A percentile compares a stretch with the other conserved stretches of the same genome.
These are phyloP conservation scores for Panorpa germanica DNA, from an alignment of 2,888 invertebrate genomes.

Conservation along the genomic window DNA sequence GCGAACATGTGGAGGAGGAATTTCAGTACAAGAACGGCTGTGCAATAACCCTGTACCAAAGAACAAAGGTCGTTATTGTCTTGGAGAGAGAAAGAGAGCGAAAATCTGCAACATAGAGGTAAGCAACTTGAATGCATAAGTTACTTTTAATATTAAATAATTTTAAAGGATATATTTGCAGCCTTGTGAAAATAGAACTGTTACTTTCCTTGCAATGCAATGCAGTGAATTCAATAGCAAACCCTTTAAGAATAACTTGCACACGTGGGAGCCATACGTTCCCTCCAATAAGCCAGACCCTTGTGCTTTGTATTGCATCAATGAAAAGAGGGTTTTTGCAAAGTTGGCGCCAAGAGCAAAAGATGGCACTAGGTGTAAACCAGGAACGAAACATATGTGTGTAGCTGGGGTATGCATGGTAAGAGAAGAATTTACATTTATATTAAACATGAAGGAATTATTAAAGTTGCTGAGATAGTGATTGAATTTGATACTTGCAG, in stretches of 20 bases:
- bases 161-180: too few species aligned
- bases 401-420: conserved; percentile 41
- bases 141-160: too few species aligned
- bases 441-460: not conserved
- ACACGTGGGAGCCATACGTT: conserved; percentile 26
- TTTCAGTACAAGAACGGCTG: conserved; percentile 31
- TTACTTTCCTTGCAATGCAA: conserved; percentile 27
- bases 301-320: conserved; percentile 41
- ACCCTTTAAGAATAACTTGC: conserved; percentile 25
- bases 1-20: conserved; percentile 42
- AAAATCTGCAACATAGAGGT: conserved; percentile 39
- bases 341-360: conserved; percentile 35
- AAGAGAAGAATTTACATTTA: conserved; percentile 14
- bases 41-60: conserved; percentile 43
- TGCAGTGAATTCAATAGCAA: conserved; percentile 26
- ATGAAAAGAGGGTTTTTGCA: conserved; percentile 33
- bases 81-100: conserved; percentile 37
- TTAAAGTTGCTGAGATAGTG: conserved; percentile 3
- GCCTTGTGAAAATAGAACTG: conserved; percentile 24
- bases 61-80: conserved; percentile 40
- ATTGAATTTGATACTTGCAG: conserved; percentile 21
- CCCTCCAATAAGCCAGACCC: conserved; percentile 25
- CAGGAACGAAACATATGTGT: conserved; percentile 41
- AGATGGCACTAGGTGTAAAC: conserved; percentile 43
- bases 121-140: conserved; percentile 13